Evolutionary conservation across 2,888 invertebrate species (phyloP).

Genomic region (Chironomus tentans): DNA sequence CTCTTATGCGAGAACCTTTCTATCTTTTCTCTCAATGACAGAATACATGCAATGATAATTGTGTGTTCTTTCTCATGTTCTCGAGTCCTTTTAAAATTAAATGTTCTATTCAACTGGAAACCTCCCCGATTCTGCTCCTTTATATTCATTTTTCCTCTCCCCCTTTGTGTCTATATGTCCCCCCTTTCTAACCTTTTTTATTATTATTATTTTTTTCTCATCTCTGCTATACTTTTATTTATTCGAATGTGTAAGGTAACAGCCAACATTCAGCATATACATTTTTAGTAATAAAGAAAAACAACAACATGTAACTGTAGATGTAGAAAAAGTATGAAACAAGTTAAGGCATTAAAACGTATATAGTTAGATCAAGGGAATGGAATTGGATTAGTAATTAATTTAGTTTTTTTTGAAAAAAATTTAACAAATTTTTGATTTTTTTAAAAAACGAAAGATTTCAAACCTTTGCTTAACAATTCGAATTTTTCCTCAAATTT

Average conservation of each 20-base stretch:
- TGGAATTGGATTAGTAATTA: too few relatives aligned
- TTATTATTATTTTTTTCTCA: neutral
- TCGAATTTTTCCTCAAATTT: too few relatives aligned
- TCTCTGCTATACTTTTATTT: neutral
- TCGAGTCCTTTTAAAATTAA: neutral
- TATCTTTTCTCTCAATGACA: neutral
- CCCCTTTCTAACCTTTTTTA: neutral
- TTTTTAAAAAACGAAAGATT: too few relatives aligned
- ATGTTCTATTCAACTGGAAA: constrained; percentile 3
- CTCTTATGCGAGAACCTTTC: too few relatives aligned
- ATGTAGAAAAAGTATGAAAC: too few relatives aligned
- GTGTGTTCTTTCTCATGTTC: neutral
- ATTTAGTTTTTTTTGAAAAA: too few relatives aligned
- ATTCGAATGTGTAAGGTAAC: neutral
- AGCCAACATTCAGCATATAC: neutral
- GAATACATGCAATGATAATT: neutral
- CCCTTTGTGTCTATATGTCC: too few relatives aligned
- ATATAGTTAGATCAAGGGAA: too few relatives aligned
- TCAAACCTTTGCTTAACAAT: too few relatives aligned
- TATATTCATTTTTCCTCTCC: neutral
- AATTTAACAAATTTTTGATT: too few relatives aligned
- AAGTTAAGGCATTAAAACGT: too few relatives aligned
- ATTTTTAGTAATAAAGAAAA: neutral
- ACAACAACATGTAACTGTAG: too few relatives aligned
- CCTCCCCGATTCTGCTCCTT: neutral